Conservation (phyloP, 2,888 invertebrate genomes). For the Julus scanicus region DNA sequence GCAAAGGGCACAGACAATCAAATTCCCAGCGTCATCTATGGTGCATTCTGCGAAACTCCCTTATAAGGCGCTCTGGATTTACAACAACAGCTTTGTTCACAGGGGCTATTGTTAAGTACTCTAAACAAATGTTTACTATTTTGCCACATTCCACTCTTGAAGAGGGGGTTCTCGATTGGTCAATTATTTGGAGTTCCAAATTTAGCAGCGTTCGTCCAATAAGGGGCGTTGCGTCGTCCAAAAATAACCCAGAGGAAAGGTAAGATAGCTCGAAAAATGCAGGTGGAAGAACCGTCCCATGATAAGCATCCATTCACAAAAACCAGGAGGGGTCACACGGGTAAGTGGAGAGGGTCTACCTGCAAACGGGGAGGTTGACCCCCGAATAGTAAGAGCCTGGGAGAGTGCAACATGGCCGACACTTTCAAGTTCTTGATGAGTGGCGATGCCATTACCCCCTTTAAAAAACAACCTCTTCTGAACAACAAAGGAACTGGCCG, state of each 20-base stretch:
- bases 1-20: too few species aligned
- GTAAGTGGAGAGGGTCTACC: not conserved
- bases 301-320: constrained; percentile 26
- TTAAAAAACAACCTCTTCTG: not conserved
- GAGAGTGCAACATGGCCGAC: constrained; percentile 26
- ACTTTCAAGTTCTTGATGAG: constrained; percentile 27
- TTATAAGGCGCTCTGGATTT: not conserved
- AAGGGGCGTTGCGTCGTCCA: not conserved
- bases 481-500: constrained; percentile 26
- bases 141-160: not conserved
- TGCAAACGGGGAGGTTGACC: constrained; percentile 33
- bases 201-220: not conserved
- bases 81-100: not conserved
- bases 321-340: not conserved
- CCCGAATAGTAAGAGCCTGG: not conserved
- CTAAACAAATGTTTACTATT: not conserved
- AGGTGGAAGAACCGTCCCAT: not conserved
- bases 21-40: not conserved
- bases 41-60: not conserved
- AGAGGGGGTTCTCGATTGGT: not conserved
- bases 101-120: not conserved
- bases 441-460: constrained; percentile 33
- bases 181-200: not conserved
- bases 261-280: not conserved
- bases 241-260: not conserved